Conservation (phyloP, 1,140 invertebrate genomes). For the Tenebrio molitor region DNA sequence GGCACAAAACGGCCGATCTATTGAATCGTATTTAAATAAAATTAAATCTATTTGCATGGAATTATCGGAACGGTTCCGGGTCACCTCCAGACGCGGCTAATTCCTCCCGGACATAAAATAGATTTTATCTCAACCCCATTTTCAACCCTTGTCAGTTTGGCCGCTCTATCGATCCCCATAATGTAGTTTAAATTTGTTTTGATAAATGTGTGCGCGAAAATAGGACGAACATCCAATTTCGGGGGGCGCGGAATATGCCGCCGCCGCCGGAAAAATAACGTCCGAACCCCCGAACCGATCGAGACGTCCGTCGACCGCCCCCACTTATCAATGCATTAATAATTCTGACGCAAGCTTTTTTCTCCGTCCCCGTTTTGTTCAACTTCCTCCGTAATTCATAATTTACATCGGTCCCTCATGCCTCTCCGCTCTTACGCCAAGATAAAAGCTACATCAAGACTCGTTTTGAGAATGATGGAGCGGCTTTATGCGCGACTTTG, state of each 20-base stretch:
- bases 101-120: slow-evolving; percentile 6
- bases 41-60: slow-evolving; percentile 31
- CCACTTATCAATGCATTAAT: slow-evolving; percentile 10
- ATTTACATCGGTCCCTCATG: slow-evolving; percentile 26
- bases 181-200: slow-evolving; percentile 11
- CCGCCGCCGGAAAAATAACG: neutral
- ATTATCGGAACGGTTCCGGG: neutral
- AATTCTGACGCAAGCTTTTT: neutral
- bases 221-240: slow-evolving; percentile 10
- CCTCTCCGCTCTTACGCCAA: slow-evolving; percentile 20
- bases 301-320: too few species aligned
- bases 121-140: slow-evolving; percentile 17
- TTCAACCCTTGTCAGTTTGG: slow-evolving; percentile 19
- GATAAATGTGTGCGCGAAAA: slow-evolving; percentile 7
- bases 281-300: neutral
- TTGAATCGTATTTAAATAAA: slow-evolving; percentile 38
- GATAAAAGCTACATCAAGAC: slow-evolving; percentile 29
- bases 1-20: slow-evolving; percentile 28
- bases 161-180: slow-evolving; percentile 21
- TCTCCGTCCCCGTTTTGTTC: slow-evolving; percentile 3
- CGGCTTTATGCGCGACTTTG: slow-evolving; percentile 7
- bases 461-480: slow-evolving; percentile 26
- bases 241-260: neutral
- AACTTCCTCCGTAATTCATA: neutral
- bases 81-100: neutral